Conservation (phyloP, 1,140 invertebrate genomes). For the Anastatus disparis region DNA sequence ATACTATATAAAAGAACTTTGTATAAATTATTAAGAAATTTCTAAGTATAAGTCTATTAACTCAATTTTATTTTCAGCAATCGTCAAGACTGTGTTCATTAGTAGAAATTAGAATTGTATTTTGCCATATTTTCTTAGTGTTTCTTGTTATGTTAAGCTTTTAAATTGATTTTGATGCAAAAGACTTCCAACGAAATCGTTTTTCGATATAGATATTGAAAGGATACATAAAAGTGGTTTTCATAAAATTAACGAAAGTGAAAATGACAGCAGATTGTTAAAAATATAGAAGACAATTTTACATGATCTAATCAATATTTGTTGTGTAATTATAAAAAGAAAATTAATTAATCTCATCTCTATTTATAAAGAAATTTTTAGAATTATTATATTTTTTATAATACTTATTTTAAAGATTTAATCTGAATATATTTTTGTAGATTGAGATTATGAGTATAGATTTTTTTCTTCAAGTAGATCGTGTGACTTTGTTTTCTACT, state of each 20-base stretch:
- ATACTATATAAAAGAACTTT: not conserved
- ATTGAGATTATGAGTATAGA: not conserved
- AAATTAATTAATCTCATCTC: not conserved
- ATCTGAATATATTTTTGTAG: not conserved
- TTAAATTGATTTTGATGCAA: not conserved
- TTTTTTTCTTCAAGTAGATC: not conserved
- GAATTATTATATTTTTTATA: not conserved
- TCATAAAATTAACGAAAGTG: not conserved
- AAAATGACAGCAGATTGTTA: not conserved
- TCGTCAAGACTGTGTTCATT: constrained; percentile 38
- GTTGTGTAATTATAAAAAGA: not conserved
- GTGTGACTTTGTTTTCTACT: not conserved
- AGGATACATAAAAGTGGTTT: not conserved
- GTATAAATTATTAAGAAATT: not conserved
- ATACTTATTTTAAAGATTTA: not conserved
- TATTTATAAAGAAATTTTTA: too few species aligned
- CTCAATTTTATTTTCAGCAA: not conserved
- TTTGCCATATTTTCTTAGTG: not conserved
- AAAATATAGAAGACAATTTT: not conserved
- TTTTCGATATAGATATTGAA: too few species aligned
- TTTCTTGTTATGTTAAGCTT: constrained; percentile 17
- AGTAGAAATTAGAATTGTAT: constrained; percentile 6
- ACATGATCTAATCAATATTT: not conserved
- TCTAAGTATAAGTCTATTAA: not conserved
- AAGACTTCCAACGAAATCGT: not conserved